Evolutionary conservation across 2,888 invertebrate genomes (phyloP).

Genomic region (Drosophila mimetica): DNA sequence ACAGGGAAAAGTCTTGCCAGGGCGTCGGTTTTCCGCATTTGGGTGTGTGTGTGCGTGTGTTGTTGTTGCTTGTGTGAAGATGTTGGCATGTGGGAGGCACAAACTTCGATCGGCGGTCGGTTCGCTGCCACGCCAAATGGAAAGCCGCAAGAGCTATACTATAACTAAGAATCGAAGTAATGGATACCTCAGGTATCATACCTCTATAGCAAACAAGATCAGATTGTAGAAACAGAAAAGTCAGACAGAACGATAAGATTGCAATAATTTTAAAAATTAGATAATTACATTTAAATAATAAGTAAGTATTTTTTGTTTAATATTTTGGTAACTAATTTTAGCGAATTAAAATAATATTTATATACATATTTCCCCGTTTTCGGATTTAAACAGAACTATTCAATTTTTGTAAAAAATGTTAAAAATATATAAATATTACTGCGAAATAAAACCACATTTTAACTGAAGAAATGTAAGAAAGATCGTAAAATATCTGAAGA

Average conservation of each 20-base stretch:
- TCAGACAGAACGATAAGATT: too few species aligned
- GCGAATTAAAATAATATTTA: too few species aligned
- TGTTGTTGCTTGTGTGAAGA: conserved; percentile 36
- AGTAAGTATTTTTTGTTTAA: too few species aligned
- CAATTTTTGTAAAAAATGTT: too few species aligned
- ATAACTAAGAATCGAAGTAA: background rate
- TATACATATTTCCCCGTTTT: too few species aligned
- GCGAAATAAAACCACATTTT: too few species aligned
- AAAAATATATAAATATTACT: too few species aligned
- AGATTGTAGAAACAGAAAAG: background rate
- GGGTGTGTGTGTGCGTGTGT: conserved; percentile 34
- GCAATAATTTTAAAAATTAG: too few species aligned
- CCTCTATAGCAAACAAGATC: background rate
- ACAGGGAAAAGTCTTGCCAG: conserved; percentile 53
- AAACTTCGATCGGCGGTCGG: conserved; percentile 48
- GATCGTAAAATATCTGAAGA: too few species aligned
- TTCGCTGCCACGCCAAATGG: conserved; percentile 69
- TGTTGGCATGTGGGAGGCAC: conserved; percentile 71
- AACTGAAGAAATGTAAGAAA: too few species aligned
- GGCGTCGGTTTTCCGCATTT: conserved; percentile 55
- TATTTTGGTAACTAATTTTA: background rate
- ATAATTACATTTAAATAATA: too few species aligned
- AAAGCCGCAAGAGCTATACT: conserved; percentile 29
- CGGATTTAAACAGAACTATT: too few species aligned
- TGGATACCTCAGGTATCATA: background rate